These are phyloP conservation scores for Vanessa cardui DNA, from an alignment of 2,888 invertebrate genomes.

Conservation along the genomic window DNA sequence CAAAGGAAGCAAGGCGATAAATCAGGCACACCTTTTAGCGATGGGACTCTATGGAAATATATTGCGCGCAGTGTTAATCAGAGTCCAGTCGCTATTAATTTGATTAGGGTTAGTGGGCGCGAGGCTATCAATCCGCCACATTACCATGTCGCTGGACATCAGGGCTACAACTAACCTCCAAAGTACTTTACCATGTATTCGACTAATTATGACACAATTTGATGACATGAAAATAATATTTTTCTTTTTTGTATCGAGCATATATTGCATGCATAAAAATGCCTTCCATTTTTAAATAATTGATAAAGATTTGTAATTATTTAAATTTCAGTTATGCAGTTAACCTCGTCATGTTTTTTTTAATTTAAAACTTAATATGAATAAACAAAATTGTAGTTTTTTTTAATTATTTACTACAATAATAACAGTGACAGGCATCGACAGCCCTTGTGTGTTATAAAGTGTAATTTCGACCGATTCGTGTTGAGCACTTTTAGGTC, in stretches of 20 bases:
- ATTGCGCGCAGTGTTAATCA: conserved; percentile 76
- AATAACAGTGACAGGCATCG: conserved; percentile 29
- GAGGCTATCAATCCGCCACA: conserved; percentile 79
- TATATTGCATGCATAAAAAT: no score
- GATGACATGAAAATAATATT: no score
- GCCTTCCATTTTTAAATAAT: no score
- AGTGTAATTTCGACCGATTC: conserved; percentile 77
- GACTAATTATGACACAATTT: neutral
- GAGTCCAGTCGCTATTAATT: conserved; percentile 80
- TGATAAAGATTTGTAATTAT: no score
- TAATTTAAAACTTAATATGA: no score
- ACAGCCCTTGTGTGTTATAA: conserved; percentile 69
- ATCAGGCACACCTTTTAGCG: conserved; percentile 61
- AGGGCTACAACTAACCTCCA: conserved; percentile 49
- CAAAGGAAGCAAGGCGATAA: conserved; percentile 59
- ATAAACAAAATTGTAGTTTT: neutral
- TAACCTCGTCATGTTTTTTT: no score
- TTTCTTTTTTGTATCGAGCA: no score
- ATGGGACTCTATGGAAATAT: conserved; percentile 66
- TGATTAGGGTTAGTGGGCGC: conserved; percentile 83
- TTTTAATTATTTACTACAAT: neutral
- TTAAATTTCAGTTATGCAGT: no score
- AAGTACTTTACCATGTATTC: neutral
- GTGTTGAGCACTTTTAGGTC: conserved; percentile 82
- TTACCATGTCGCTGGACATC: conserved; percentile 70